Evolutionary conservation across 2,113 vertebrate genomes (phyloP), one percentile per base, ranked within the genome.

Genomic region (Stomatorhinus ivindoensis): DNA sequence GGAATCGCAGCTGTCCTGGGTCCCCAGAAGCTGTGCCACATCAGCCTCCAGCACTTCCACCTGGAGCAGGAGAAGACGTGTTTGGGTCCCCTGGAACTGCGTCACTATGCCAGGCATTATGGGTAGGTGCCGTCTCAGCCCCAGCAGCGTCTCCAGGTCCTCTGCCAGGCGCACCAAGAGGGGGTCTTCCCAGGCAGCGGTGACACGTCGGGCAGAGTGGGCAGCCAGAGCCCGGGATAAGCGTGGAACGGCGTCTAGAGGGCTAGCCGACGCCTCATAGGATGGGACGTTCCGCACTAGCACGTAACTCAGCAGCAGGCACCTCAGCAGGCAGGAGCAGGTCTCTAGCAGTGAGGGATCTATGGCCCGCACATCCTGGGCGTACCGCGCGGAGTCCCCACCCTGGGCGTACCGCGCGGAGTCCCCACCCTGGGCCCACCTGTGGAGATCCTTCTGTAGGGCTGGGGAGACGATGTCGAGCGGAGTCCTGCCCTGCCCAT

Each of bases 101-200:
- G 31, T 86, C 17, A 96, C 82, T 17, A 90, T 95, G 47, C 92
- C 94, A 91, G 95, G 94, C 61, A 97, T 90, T 73, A 95, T 94
- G 46, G 92, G 93, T 91, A 96, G 91, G 93, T 96, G 92, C 82
- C 90, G 90, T 80, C 96, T 92, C n/a, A 98, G 94, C 84, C 95
- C 96, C 91, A 97, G 88, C 93, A 98, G 92, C 3, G 95, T 96
- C 92, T 96, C 95, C 44, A 95, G 73, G 90, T 98, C 97, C 92
- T 93, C 94, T 87, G 93, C 93, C 92, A 97, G 96, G 2, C 82
- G 94, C 89, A 95, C 92, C 46, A 96, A 92, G 39, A 95, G 91
- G 94, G 96, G 96, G 92, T 97, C 94, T 31, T 86, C 91, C 95
- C 95, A 96, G 92, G 92, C 93, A 61, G 21, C 58, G 10, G 92